A percentile compares a stretch with the other conserved stretches of the same genome.
Conservation (phyloP, 2,888 invertebrate genomes). For the Hirtodrosophila trivittata region DNA sequence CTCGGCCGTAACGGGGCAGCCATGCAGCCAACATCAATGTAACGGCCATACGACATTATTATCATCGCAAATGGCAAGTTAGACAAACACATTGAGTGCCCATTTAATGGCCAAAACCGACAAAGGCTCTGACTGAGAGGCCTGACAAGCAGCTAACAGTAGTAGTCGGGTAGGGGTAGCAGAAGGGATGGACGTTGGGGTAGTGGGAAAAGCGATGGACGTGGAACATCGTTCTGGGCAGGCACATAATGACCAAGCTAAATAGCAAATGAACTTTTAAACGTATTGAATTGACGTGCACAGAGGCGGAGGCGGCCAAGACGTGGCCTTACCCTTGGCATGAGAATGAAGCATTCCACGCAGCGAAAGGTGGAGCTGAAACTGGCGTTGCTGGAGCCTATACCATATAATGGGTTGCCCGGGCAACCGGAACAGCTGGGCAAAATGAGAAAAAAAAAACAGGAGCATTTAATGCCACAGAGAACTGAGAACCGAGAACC, state of each 20-base stretch:
- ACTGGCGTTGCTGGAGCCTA: slow-evolving; percentile 2
- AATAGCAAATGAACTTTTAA: slow-evolving; percentile 79
- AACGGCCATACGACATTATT: slow-evolving; percentile 78
- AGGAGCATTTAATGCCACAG: neutral
- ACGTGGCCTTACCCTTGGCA: neutral
- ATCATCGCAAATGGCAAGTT: slow-evolving; percentile 78
- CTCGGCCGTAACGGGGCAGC: slow-evolving; percentile 46
- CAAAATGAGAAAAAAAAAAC: slow-evolving; percentile 3
- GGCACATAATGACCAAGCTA: slow-evolving; percentile 78
- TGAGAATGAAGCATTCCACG: too few species aligned
- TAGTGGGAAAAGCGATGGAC: slow-evolving; percentile 7
- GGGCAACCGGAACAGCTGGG: slow-evolving; percentile 49
- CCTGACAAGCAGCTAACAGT: slow-evolving; percentile 25
- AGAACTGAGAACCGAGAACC: neutral
- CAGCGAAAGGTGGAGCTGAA: neutral
- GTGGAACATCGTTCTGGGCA: slow-evolving; percentile 42
- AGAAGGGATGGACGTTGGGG: neutral
- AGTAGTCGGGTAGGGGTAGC: neutral
- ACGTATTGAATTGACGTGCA: slow-evolving; percentile 76
- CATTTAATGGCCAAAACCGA: slow-evolving; percentile 70
- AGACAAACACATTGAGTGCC: slow-evolving; percentile 77
- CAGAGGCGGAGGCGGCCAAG: neutral
- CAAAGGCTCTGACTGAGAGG: slow-evolving; percentile 41
- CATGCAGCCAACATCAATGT: slow-evolving; percentile 67
- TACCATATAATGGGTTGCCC: slow-evolving; percentile 50